Evolutionary conservation across 2,113 vertebrate species (phyloP).

Genomic region (Semnornis frantzii): DNA sequence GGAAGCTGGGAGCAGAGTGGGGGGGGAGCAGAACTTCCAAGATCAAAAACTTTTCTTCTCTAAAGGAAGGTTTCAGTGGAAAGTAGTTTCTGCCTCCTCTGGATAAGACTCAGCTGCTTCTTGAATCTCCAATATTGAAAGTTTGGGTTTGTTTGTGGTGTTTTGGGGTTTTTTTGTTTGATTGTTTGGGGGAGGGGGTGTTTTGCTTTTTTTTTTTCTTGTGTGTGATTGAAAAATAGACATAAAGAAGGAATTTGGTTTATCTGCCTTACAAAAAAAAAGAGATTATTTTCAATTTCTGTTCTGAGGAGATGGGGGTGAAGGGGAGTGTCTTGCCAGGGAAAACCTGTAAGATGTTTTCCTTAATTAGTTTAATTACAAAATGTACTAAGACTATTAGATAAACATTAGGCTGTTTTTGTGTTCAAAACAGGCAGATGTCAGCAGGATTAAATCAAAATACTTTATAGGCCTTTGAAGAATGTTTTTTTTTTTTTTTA

Average conservation of each 20-base stretch:
- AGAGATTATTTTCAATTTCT: constrained; percentile 57
- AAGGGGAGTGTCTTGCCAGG: background rate
- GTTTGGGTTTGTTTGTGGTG: too few species aligned
- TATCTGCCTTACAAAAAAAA: constrained; percentile 49
- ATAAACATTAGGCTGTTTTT: constrained; percentile 66
- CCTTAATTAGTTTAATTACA: constrained; percentile 76
- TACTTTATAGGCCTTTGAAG: constrained; percentile 50
- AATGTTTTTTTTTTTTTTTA: constrained; percentile 31
- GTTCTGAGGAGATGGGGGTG: background rate
- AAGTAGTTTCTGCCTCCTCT: constrained; percentile 3
- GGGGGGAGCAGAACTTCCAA: constrained; percentile 50
- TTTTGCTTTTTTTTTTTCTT: too few species aligned
- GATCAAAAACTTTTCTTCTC: constrained; percentile 72
- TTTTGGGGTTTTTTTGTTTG: too few species aligned
- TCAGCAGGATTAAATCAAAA: constrained; percentile 71
- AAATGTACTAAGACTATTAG: constrained; percentile 69
- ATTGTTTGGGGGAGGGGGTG: too few species aligned
- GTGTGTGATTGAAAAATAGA: constrained; percentile 34
- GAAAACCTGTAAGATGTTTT: constrained; percentile 64
- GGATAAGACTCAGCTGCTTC: constrained; percentile 25
- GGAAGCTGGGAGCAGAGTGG: constrained; percentile 56
- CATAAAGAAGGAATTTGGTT: constrained; percentile 17
- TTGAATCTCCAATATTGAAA: constrained; percentile 43
- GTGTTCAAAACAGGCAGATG: constrained; percentile 69
- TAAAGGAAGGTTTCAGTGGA: constrained; percentile 23